phyloP scores from a whole-genome alignment of 2,113 vertebrate genomes.

The Notiomystis cincta region DNA sequence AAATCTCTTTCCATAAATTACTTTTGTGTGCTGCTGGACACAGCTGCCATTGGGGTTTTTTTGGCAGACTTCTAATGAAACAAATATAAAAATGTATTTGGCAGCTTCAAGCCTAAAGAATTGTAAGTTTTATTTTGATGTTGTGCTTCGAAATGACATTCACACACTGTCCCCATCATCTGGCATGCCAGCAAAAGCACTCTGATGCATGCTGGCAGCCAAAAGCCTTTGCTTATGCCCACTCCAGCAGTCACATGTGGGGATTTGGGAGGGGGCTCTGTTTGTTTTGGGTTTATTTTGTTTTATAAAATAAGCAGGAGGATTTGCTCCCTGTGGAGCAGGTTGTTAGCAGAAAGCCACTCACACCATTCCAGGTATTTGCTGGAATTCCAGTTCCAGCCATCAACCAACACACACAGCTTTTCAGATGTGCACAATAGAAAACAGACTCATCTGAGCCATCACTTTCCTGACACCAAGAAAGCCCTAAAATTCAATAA shows the following conservation, averaged over 20 bases:
- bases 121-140: not conserved
- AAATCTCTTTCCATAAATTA: not conserved
- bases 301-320: not conserved
- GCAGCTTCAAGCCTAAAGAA: not conserved
- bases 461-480: not conserved
- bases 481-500: not conserved
- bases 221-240: not conserved
- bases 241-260: accelerated
- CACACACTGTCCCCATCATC: not conserved
- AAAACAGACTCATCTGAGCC: not conserved
- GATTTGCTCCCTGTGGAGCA: not conserved
- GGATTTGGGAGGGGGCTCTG: not conserved
- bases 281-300: not conserved
- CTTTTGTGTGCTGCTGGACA: not conserved
- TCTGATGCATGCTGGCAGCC: not conserved
- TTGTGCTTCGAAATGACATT: not conserved
- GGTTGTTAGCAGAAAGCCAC: not conserved
- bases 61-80: not conserved
- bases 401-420: not conserved
- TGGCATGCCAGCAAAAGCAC: not conserved
- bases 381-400: not conserved
- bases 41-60: not conserved
- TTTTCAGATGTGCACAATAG: accelerated
- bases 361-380: not conserved
- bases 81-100: not conserved